Conservation (phyloP, 2,888 invertebrate genomes). For the Folsomia candida region DNA sequence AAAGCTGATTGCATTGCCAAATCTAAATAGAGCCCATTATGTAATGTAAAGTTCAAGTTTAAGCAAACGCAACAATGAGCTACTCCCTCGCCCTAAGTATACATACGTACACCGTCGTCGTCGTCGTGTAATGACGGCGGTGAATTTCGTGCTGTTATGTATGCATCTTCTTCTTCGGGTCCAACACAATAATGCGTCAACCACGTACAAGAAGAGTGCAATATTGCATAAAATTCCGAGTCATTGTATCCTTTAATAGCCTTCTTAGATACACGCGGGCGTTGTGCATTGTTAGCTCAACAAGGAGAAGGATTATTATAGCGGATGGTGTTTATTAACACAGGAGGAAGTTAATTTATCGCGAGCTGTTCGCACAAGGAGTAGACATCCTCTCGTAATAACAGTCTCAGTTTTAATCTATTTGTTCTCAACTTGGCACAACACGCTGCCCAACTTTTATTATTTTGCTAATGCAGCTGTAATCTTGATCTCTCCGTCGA, state of each 20-base stretch:
- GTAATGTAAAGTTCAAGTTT: background rate
- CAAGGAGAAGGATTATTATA: background rate
- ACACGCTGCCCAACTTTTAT: background rate
- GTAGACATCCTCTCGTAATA: background rate
- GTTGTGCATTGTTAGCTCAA: background rate
- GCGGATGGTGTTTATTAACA: slow-evolving; percentile 5
- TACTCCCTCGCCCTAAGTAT: no score
- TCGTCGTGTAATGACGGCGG: no score
- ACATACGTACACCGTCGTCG: no score
- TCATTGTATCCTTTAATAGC: background rate
- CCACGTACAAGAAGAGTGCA: background rate
- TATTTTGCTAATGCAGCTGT: background rate
- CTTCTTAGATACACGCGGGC: background rate
- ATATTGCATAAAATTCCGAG: background rate
- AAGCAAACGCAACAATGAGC: background rate
- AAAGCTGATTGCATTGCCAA: background rate
- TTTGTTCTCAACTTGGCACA: background rate
- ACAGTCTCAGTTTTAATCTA: background rate
- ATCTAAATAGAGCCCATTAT: background rate
- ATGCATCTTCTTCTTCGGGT: no score
- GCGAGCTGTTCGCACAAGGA: background rate
- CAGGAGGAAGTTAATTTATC: background rate
- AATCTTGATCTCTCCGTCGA: background rate
- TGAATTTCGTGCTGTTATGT: background rate
- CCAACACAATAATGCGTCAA: background rate